Evolutionary conservation across 2,888 invertebrate genomes (phyloP), one percentile per base, ranked within the genome.

Genomic region (Bedellia somnulentella): DNA sequence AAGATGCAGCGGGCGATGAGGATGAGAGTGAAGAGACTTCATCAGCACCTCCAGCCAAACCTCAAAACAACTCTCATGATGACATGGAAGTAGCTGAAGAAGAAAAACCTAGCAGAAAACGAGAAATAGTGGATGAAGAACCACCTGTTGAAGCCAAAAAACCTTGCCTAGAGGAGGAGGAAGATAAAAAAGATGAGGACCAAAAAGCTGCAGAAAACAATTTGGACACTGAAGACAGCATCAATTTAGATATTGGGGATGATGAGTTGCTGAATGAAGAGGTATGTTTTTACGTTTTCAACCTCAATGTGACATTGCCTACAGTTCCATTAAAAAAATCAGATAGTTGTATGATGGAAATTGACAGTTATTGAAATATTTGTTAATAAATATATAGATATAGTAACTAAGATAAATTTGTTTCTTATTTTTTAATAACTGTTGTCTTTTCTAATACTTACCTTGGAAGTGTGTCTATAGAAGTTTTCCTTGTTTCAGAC

Each of bases 211-310:
- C 67, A 37, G 76, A 80, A 38, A 80, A 80, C 43, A 81, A 81
- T 35, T 80, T 78, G 39, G 87, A 87, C 51, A 85, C 84, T 40
- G 89, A 89, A 47, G 89, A 89, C 61, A 87, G 88, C 21, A 85
- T 89, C 34, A 87, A 89, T 55, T 70, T 89, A 43, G 87, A 87
- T 35, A 82, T 89, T 55, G 89, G 87, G 23, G 89, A 88, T 61
- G 89, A 89, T 57, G 89, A 89, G 67, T 75, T 89, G 35, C 79
- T 89, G 35, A 86, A 84, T 57, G 87, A 87, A 60, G 87, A 89
- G 82, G 88, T 87, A 78, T 50, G 60, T 63, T 71, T 62, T 45
- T 71, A 71, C 73, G 52, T 73, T 60, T 71, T 71, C 64, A 61
- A 51, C 40, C 59, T 73, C 38, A 60, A 63, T 32, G 57, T 70